phyloP scores from a whole-genome alignment of 2,888 invertebrate genomes.

The Ptilodon capucinus region DNA sequence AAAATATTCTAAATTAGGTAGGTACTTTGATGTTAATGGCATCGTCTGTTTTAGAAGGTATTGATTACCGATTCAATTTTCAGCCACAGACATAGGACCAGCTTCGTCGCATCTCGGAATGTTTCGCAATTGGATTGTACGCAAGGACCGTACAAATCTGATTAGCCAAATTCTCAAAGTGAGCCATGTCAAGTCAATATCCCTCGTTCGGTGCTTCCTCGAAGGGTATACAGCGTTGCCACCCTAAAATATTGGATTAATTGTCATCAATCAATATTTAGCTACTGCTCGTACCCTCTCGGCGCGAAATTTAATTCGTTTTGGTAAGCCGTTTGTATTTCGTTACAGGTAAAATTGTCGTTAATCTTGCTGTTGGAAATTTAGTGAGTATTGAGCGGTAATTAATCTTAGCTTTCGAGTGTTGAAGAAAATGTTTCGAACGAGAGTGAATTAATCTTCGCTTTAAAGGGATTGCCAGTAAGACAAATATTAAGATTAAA shows the following conservation, averaged over 20 bases:
- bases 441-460: neutral
- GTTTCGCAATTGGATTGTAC: neutral
- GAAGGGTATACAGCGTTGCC: neutral
- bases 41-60: neutral
- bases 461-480: neutral
- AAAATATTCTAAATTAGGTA: too few species aligned
- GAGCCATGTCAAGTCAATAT: neutral
- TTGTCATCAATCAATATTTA: constrained; percentile 3
- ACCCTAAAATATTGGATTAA: neutral
- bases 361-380: constrained; percentile 25
- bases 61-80: neutral
- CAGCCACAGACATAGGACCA: neutral
- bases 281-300: constrained; percentile 6
- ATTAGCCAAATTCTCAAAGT: neutral
- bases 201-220: neutral
- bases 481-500: neutral
- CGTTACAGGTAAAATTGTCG: constrained; percentile 33
- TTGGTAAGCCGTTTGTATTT: constrained; percentile 10
- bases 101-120: neutral
- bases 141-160: neutral
- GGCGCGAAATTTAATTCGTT: constrained; percentile 10
- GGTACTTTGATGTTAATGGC: too few species aligned
- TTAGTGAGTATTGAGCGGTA: constrained; percentile 19
- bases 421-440: neutral
- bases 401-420: constrained; percentile 16